Evolutionary conservation across 2,113 vertebrate species (phyloP).

Genomic region (Neotoma lepida): DNA sequence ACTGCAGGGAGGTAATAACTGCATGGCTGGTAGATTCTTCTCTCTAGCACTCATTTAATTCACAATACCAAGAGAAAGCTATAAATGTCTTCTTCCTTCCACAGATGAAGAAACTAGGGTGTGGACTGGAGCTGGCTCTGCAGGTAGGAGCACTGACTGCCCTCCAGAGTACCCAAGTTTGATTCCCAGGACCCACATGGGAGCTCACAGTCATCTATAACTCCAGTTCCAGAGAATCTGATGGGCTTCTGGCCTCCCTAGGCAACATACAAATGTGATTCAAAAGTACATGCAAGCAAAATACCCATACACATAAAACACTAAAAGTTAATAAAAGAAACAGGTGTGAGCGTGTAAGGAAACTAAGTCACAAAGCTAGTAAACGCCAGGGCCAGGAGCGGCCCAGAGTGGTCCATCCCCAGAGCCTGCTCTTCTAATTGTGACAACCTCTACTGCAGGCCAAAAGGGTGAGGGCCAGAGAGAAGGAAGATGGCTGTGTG

Average conservation of each 20-base stretch:
- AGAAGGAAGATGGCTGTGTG: not conserved
- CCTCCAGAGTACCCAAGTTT: no score
- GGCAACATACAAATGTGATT: not conserved
- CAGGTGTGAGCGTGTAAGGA: not conserved
- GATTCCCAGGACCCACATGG: not conserved
- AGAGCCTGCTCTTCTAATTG: not conserved
- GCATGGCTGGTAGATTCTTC: accelerated
- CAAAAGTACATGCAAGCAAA: not conserved
- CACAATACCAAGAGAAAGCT: not conserved
- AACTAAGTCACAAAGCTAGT: not conserved
- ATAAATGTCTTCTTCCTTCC: not conserved
- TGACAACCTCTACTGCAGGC: not conserved
- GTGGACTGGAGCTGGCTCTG: not conserved
- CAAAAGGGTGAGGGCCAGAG: not conserved
- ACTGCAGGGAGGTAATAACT: not conserved
- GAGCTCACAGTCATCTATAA: not conserved
- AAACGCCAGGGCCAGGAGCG: not conserved
- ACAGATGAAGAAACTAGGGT: not conserved
- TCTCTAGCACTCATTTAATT: not conserved
- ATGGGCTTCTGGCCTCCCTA: not conserved
- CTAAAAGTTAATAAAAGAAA: not conserved
- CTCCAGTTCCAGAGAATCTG: not conserved
- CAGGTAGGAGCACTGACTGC: not conserved
- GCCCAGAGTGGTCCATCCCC: not conserved
- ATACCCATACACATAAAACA: not conserved